These are phyloP conservation scores for Lemur catta DNA, from an alignment of 2,797 vertebrate species.

Conservation along the genomic window DNA sequence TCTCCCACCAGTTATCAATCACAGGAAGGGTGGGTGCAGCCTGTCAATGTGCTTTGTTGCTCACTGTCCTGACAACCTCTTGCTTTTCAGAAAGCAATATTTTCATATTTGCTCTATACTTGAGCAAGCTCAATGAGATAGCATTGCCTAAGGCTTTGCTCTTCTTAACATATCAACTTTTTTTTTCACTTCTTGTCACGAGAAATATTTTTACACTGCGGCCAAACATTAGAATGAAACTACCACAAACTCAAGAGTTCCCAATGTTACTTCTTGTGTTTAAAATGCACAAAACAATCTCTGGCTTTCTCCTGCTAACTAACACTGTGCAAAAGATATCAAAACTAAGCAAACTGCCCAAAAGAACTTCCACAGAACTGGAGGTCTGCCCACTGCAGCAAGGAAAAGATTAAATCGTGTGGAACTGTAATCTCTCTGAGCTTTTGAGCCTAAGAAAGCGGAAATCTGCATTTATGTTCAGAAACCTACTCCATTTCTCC, in stretches of 20 bases:
- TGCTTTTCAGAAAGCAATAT: conserved; percentile 64
- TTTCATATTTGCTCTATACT: conserved; percentile 22
- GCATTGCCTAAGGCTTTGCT: conserved; percentile 34
- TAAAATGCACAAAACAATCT: conserved; percentile 4
- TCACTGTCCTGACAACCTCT: conserved; percentile 71
- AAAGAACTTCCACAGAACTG: conserved; percentile 55
- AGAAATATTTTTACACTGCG: conserved; percentile 39
- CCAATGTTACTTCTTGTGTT: conserved; percentile 29
- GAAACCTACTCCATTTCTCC: conserved; percentile 20
- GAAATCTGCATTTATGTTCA: conserved; percentile 21
- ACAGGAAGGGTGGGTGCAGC: conserved; percentile 79
- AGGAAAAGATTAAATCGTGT: conserved; percentile 33
- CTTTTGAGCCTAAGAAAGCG: neutral
- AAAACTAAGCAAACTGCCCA: conserved; percentile 45
- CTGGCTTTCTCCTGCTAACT: conserved; percentile 26
- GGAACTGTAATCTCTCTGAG: conserved; percentile 17
- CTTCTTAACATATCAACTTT: conserved; percentile 1
- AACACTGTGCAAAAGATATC: neutral
- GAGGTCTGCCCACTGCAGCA: conserved; percentile 43
- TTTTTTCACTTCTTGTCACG: neutral
- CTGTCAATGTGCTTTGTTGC: conserved; percentile 36
- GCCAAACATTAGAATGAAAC: conserved; percentile 37
- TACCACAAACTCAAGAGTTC: conserved; percentile 35
- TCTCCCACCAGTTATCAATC: conserved; percentile 55
- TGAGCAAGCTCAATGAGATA: neutral